These are phyloP conservation scores for Albula goreensis DNA, from an alignment of 2,113 vertebrate species.

Conservation along the genomic window DNA sequence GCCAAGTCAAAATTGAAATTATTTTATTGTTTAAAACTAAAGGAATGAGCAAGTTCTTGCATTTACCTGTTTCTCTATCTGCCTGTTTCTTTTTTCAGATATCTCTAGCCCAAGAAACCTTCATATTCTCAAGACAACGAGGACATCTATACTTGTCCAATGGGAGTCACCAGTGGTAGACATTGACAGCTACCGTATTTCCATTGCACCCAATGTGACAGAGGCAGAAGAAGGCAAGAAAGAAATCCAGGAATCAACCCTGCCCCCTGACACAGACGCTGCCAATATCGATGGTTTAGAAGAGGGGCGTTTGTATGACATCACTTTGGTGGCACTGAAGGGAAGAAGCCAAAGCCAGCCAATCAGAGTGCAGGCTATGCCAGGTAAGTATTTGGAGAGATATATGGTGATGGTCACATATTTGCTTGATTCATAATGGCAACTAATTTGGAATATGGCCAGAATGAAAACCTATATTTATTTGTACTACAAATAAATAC, in stretches of 20 bases:
- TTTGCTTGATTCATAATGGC: neutral
- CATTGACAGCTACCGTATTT: conserved; percentile 43
- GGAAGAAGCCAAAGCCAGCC: conserved; percentile 36
- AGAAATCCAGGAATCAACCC: conserved; percentile 17
- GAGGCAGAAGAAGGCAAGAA: neutral
- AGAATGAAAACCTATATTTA: no score
- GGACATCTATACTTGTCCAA: conserved; percentile 31
- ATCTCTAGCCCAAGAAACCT: conserved; percentile 41
- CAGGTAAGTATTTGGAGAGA: conserved; percentile 34
- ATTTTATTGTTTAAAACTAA: no score
- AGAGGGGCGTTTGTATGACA: conserved; percentile 30
- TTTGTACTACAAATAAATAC: no score
- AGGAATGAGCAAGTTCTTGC: neutral
- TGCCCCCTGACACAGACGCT: conserved; percentile 28
- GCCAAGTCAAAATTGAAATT: neutral
- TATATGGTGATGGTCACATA: neutral
- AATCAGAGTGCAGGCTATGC: conserved; percentile 27
- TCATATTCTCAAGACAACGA: conserved; percentile 31
- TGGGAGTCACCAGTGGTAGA: conserved; percentile 41
- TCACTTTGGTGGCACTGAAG: conserved; percentile 40
- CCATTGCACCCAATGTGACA: conserved; percentile 12
- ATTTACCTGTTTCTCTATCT: no score
- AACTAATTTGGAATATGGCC: neutral
- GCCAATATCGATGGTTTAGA: conserved; percentile 36
- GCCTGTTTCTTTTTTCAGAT: conserved; percentile 15